Percentiles rank a stretch among this genome's conserved stretches.
These are phyloP conservation scores for Gallinago stenura DNA, from an alignment of 2,797 vertebrate species.

Conservation along the genomic window DNA sequence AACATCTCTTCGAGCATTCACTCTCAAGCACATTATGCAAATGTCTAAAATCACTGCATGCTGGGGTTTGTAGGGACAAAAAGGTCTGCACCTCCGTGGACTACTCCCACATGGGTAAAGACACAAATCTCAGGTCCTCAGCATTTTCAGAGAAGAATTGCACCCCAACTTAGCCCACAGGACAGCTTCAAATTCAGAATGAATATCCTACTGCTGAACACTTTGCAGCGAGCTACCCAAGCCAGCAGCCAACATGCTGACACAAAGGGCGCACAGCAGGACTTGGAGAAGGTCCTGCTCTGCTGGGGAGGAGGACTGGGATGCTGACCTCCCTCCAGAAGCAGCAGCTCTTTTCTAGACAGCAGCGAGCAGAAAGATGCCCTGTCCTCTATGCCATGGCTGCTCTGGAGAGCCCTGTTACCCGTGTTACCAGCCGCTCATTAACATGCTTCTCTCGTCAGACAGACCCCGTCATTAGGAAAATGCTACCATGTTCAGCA, in stretches of 20 bases:
- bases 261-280: background rate
- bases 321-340: accelerated
- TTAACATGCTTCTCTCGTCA: background rate
- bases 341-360: background rate
- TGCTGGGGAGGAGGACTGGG: background rate
- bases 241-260: background rate
- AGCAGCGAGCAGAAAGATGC: background rate
- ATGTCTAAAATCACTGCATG: background rate
- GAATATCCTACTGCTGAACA: background rate
- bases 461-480: background rate
- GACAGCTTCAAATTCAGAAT: background rate
- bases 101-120: background rate
- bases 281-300: background rate
- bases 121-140: background rate
- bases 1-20: background rate
- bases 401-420: background rate
- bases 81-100: accelerated
- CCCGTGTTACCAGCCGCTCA: accelerated
- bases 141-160: background rate
- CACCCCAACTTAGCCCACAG: background rate
- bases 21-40: background rate
- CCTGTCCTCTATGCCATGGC: background rate
- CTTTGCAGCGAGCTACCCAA: background rate
- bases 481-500: background rate
- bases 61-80: background rate